phyloP scores from a whole-genome alignment of 2,888 invertebrate genomes.

The Caenorhabditis sp. region DNA sequence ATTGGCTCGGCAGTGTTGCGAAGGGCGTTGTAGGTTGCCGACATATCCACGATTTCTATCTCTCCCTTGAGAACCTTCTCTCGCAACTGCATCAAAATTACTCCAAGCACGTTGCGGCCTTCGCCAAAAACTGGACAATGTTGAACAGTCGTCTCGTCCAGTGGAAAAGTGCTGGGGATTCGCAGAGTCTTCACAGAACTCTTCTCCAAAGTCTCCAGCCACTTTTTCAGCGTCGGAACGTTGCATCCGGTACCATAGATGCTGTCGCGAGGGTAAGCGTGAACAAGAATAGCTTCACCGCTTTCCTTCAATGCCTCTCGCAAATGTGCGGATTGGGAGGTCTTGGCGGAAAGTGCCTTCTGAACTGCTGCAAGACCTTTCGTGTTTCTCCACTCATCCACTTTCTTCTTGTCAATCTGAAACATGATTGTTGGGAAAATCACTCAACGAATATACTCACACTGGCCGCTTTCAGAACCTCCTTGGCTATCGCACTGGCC shows the following conservation, averaged over 20 bases:
- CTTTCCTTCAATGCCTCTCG: constrained; percentile 71
- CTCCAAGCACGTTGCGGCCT: constrained; percentile 72
- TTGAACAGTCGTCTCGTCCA: constrained; percentile 60
- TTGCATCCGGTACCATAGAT: constrained; percentile 70
- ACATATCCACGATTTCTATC: constrained; percentile 65
- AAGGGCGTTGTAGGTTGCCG: constrained; percentile 52
- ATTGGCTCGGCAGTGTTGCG: constrained; percentile 26
- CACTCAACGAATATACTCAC: constrained; percentile 1
- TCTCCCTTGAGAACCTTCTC: constrained; percentile 58
- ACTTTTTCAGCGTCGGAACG: constrained; percentile 58
- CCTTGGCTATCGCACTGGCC: constrained; percentile 49
- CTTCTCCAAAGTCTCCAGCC: constrained; percentile 63
- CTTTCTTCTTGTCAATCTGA: constrained; percentile 40
- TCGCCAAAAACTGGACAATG: constrained; percentile 64
- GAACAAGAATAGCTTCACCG: constrained; percentile 71
- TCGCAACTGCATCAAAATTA: constrained; percentile 73
- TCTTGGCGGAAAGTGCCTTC: constrained; percentile 69
- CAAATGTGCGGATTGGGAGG: constrained; percentile 67
- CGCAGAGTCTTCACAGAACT: constrained; percentile 50
- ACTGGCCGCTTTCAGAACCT: constrained; percentile 38
- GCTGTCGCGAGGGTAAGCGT: constrained; percentile 69
- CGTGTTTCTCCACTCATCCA: constrained; percentile 68
- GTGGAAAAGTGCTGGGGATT: constrained; percentile 68
- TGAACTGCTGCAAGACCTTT: constrained; percentile 69
- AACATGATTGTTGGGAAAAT: background rate